Evolutionary conservation across 2,888 invertebrate genomes (phyloP).

Genomic region (Dendrolimus houi): DNA sequence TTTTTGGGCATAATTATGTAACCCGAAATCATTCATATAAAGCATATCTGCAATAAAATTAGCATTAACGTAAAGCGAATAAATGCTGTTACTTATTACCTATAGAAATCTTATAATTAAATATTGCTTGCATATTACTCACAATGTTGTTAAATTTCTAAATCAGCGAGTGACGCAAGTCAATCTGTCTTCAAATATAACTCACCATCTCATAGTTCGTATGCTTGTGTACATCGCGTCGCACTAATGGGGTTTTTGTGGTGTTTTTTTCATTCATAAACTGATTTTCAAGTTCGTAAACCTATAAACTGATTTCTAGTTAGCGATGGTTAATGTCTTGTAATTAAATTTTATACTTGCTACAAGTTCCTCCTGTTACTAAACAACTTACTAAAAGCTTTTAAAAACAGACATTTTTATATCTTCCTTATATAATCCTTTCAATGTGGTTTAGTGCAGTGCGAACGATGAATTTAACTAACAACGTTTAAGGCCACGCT

Average conservation of each 20-base stretch:
- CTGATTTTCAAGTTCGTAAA: not conserved
- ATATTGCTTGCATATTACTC: not conserved
- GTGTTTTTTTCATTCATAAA: slow-evolving; percentile 10
- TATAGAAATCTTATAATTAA: not conserved
- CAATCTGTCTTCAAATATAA: slow-evolving; percentile 28
- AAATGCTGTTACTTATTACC: no score
- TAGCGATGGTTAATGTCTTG: not conserved
- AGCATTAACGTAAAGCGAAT: no score
- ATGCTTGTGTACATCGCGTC: slow-evolving; percentile 17
- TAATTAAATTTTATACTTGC: not conserved
- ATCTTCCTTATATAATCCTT: no score
- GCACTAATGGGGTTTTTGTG: slow-evolving; percentile 18
- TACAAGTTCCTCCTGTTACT: not conserved
- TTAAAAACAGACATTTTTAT: no score
- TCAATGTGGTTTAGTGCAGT: no score
- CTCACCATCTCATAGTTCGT: slow-evolving; percentile 6
- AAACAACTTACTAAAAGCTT: no score
- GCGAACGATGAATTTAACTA: no score
- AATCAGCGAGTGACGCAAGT: slow-evolving; percentile 23
- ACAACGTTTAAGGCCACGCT: no score
- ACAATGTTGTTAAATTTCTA: not conserved
- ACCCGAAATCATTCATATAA: no score
- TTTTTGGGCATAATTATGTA: no score
- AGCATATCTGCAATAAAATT: no score
- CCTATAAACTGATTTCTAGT: not conserved